These are phyloP conservation scores for Tichodroma muraria DNA, from an alignment of 2,113 vertebrate species.

Conservation along the genomic window DNA sequence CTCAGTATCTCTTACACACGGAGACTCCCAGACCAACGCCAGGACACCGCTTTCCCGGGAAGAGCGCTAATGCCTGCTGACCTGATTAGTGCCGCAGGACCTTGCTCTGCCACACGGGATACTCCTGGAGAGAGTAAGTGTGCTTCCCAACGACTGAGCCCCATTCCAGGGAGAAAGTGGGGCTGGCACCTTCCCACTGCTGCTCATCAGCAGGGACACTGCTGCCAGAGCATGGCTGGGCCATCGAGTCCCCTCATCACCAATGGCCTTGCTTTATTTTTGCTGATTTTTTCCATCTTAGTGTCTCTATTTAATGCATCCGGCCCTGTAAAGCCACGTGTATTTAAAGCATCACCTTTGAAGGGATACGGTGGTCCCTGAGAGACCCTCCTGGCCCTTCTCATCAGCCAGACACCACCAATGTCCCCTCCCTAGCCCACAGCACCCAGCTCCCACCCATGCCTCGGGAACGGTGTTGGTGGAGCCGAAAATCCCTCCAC, in stretches of 20 bases:
- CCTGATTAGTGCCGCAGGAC: background rate
- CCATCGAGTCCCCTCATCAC: background rate
- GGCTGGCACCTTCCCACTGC: background rate
- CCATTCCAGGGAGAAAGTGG: background rate
- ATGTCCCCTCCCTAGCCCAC: background rate
- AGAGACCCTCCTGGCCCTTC: background rate
- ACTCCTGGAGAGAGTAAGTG: background rate
- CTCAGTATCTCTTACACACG: background rate
- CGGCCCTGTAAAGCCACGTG: fast-evolving
- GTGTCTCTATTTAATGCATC: fast-evolving
- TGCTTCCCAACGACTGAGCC: background rate
- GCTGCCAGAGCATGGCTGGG: background rate
- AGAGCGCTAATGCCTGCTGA: background rate
- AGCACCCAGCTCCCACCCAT: background rate
- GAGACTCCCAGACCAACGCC: background rate
- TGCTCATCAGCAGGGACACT: background rate
- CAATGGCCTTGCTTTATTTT: background rate
- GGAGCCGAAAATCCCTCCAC: background rate
- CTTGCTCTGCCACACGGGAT: fast-evolving
- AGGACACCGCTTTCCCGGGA: background rate
- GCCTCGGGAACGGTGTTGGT: fast-evolving
- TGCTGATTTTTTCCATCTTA: background rate
- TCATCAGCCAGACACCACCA: background rate
- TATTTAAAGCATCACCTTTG: background rate
- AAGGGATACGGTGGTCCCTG: background rate